These are phyloP conservation scores for Chelonoidis abingdonii DNA, from an alignment of 2,113 vertebrate species.

Conservation along the genomic window DNA sequence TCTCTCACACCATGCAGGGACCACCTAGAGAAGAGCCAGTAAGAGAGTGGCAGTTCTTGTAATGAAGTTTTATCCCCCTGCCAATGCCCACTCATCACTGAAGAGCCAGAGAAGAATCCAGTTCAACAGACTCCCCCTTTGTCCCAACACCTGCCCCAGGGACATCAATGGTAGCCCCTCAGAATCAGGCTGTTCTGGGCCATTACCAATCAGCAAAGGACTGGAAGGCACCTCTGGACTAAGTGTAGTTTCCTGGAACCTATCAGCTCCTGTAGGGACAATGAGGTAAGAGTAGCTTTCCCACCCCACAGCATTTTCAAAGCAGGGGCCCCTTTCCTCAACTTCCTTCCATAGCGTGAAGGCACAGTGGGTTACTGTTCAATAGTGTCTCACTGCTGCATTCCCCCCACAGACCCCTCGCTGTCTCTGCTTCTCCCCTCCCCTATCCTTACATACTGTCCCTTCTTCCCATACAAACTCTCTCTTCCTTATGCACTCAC, in stretches of 20 bases:
- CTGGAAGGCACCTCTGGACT: background rate
- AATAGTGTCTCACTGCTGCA: background rate
- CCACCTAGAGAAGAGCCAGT: background rate
- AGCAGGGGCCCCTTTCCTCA: background rate
- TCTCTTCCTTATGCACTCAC: background rate
- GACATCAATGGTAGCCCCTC: background rate
- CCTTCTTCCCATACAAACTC: background rate
- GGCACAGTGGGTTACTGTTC: too few species aligned
- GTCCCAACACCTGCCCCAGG: background rate
- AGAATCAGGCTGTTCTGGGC: background rate
- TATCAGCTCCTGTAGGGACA: background rate
- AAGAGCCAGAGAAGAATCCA: background rate
- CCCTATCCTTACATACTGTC: rapidly evolving
- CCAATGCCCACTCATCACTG: background rate
- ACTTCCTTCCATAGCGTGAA: background rate
- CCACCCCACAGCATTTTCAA: background rate
- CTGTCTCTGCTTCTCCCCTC: too few species aligned
- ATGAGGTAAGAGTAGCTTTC: background rate
- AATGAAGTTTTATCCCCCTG: background rate
- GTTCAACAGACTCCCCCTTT: background rate
- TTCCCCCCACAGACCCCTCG: rapidly evolving
- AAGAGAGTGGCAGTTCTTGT: background rate
- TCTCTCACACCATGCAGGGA: background rate
- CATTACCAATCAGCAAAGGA: background rate
- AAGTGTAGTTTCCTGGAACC: background rate